Conservation (phyloP, 2,113 vertebrate genomes). For the Isurus oxyrinchus region DNA sequence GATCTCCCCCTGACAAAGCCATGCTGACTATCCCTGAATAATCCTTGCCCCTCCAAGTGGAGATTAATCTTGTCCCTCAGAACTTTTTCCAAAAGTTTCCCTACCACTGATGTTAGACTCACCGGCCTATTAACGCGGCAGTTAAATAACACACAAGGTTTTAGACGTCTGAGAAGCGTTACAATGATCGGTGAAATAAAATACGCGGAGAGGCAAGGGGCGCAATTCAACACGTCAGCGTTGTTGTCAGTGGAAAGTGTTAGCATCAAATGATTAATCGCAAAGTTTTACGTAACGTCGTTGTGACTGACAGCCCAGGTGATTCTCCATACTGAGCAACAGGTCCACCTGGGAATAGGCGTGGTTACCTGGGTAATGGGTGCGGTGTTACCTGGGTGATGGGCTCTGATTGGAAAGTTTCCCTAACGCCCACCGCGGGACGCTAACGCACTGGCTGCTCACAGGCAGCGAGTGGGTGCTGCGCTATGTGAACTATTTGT, state of each 20-base stretch:
- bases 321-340: background rate
- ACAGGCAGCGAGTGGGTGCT: background rate
- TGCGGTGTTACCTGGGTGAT: background rate
- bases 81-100: too few relatives aligned
- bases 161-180: background rate
- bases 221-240: background rate
- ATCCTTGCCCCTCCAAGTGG: too few relatives aligned
- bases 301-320: background rate
- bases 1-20: too few relatives aligned
- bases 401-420: background rate
- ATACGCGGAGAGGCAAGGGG: too few relatives aligned
- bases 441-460: background rate
- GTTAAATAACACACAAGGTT: background rate
- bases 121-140: background rate
- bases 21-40: too few relatives aligned
- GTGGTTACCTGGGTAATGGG: background rate
- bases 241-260: too few relatives aligned
- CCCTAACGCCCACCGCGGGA: background rate
- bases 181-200: background rate
- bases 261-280: background rate
- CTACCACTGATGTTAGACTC: too few relatives aligned
- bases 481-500: conserved; percentile 1
- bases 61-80: too few relatives aligned
- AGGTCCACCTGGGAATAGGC: too few relatives aligned
- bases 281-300: background rate